phyloP scores from a whole-genome alignment of 2,113 vertebrate genomes.

The Lophius piscatorius region DNA sequence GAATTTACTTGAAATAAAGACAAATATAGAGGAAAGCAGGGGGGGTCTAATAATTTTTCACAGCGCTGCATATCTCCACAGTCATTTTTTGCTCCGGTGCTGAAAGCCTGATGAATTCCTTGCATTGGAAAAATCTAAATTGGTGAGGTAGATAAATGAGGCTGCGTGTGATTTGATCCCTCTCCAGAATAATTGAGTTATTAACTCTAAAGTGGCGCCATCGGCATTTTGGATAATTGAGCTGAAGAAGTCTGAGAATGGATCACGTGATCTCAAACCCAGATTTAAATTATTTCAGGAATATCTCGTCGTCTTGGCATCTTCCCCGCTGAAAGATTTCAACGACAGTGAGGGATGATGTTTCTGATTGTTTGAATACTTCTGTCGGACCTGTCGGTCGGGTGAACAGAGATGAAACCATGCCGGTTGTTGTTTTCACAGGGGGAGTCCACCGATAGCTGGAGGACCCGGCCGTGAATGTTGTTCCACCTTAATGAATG shows the following conservation, averaged over 20 bases:
- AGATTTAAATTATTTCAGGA: conserved; percentile 3
- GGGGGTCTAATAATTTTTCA: too few species aligned
- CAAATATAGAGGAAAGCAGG: too few species aligned
- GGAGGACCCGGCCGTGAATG: conserved; percentile 13
- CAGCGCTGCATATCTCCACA: too few species aligned
- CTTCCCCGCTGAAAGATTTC: too few species aligned
- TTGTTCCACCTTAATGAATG: too few species aligned
- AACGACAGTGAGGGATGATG: too few species aligned
- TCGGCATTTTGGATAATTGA: conserved; percentile 25
- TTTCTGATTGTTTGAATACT: neutral
- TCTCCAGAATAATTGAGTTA: conserved; percentile 24
- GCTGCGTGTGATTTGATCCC: conserved; percentile 10
- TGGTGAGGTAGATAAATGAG: neutral
- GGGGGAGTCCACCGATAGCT: conserved; percentile 27
- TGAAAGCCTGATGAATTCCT: too few species aligned
- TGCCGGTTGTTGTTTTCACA: conserved; percentile 16
- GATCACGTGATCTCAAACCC: conserved; percentile 10
- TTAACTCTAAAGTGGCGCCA: conserved; percentile 32
- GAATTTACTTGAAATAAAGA: too few species aligned
- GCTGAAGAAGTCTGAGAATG: conserved; percentile 26
- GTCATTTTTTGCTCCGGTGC: too few species aligned
- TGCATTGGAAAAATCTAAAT: neutral
- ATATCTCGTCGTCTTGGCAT: too few species aligned
- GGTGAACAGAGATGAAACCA: too few species aligned
- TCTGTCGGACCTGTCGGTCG: too few species aligned